Evolutionary conservation across 2,113 vertebrate genomes (phyloP).

Genomic region (Loxodonta africana): DNA sequence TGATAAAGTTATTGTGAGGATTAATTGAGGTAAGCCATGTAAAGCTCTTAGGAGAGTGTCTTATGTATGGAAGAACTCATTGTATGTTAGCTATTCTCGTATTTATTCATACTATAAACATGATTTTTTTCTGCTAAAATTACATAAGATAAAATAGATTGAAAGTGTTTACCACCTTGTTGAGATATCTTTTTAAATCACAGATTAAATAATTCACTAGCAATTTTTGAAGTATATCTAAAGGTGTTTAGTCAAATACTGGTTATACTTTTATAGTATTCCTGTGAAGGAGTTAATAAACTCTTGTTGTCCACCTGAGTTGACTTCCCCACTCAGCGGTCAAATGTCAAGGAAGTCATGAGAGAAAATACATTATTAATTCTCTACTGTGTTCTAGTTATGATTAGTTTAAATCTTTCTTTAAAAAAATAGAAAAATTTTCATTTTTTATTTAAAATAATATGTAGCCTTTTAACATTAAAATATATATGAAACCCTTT

Average conservation of each 20-base stretch:
- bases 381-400: background rate
- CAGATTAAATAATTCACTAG: background rate
- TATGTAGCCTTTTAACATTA: background rate
- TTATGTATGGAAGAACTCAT: background rate
- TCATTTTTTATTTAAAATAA: conserved; percentile 18
- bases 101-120: background rate
- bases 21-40: background rate
- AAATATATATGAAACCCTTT: background rate
- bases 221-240: background rate
- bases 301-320: background rate
- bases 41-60: background rate
- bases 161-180: conserved; percentile 13
- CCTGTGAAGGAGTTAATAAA: background rate
- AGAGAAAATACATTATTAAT: conserved; percentile 26
- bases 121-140: background rate
- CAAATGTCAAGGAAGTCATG: conserved; percentile 31
- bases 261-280: background rate
- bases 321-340: background rate
- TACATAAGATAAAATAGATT: background rate
- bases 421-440: background rate
- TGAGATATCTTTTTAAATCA: conserved; percentile 38
- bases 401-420: background rate
- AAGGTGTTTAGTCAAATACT: background rate
- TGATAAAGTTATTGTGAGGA: background rate
- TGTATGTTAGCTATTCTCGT: background rate